Base-by-base conservation (phyloP, 2,113 vertebrate genomes). In the Cnemophilus loriae region DNA sequence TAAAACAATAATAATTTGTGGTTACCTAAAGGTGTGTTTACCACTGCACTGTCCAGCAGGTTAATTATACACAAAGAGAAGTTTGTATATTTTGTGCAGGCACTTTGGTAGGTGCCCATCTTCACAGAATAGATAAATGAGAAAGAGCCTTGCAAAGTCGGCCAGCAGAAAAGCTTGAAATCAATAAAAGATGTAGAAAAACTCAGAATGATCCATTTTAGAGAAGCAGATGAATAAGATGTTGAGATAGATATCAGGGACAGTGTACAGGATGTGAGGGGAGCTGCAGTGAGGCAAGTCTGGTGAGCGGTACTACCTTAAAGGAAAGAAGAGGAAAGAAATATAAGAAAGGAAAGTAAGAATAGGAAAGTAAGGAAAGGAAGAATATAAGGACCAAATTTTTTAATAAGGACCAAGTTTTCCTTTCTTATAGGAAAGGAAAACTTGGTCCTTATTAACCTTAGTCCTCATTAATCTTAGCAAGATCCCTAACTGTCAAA, bases 391-490 rank as follows among this genome's bases (percentile, higher is more conserved):
- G n/a, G n/a, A n/a, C n/a, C n/a, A n/a, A n/a, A n/a, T n/a, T n/a
- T n/a, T n/a, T n/a, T n/a, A n/a, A n/a, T n/a, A n/a, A n/a, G n/a
- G n/a, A n/a, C n/a, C n/a, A n/a, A n/a, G n/a, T n/a, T n/a, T n/a
- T n/a, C n/a, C n/a, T n/a, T n/a, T n/a, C n/a, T n/a, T 21, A 23
- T 7, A 65, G 39, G 55, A 91, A 93, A 74, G 41, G 59, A 92
- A 84, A 87, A 87, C 35, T 80, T 6, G 3, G 65, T 76, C 39
- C 53, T 94, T 61, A 50, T 81, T 90, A 96, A 77, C 78, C 53
- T 93, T 61, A 79, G 78, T 61, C 78, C 61, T 91, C 49, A 24
- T 84, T 89, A 93, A 83, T 74, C 82, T 85, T 91, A 63, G 33
- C 39, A 61, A 30, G 67, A 88, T 73, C 69, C 26, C 47, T 93